These are phyloP conservation scores for Protodeltote pygarga DNA, from an alignment of 2,888 invertebrate species.

Conservation along the genomic window DNA sequence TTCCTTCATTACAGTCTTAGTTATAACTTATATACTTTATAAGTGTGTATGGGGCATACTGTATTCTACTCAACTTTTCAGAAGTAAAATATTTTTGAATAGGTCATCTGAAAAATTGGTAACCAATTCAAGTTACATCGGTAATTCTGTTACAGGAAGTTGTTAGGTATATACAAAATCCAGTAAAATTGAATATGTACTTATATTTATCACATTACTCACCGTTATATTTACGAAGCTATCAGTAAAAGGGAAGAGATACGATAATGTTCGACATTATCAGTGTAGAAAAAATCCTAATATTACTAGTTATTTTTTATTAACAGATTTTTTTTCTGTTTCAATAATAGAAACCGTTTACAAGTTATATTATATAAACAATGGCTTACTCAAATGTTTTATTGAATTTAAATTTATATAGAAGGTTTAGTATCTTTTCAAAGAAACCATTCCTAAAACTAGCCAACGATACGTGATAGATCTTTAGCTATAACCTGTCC, in stretches of 20 bases:
- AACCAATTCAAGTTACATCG: constrained; percentile 14
- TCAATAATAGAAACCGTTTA: background rate
- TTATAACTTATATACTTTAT: too few relatives aligned
- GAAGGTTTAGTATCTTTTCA: too few relatives aligned
- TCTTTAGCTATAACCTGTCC: constrained; percentile 53
- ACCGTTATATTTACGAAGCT: constrained; percentile 18
- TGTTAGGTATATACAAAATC: background rate
- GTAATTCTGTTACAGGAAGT: constrained; percentile 22
- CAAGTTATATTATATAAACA: too few relatives aligned
- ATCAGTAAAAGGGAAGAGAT: constrained; percentile 19
- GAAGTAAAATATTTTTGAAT: constrained; percentile 17
- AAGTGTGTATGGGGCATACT: too few relatives aligned
- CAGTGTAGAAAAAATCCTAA: constrained; percentile 4
- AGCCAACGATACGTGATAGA: constrained; percentile 29
- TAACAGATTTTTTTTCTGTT: too few relatives aligned
- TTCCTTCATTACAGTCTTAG: too few relatives aligned
- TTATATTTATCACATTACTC: constrained; percentile 23
- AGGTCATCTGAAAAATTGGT: constrained; percentile 17
- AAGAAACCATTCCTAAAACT: constrained; percentile 12
- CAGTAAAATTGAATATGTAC: constrained; percentile 5
- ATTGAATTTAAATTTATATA: too few relatives aligned
- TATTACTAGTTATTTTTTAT: background rate
- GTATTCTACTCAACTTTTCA: too few relatives aligned
- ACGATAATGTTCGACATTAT: constrained; percentile 19
- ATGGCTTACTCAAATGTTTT: too few relatives aligned